phyloP scores from a whole-genome alignment of 1,140 invertebrate species.

The Asbolus verrucosus region DNA sequence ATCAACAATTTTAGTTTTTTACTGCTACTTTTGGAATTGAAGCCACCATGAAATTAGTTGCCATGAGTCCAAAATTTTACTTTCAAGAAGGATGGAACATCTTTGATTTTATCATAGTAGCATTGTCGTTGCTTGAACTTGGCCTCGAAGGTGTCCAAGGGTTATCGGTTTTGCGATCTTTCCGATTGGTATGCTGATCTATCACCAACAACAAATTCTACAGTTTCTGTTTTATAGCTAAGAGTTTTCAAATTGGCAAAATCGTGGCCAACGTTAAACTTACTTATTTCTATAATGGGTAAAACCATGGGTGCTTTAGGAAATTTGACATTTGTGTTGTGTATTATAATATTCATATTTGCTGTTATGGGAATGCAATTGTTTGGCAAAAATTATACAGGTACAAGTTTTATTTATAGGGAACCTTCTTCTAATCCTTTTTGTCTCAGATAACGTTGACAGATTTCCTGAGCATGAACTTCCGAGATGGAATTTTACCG shows the following conservation, averaged over 20 bases:
- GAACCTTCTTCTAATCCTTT: too few relatives aligned
- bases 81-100: conserved; percentile 99
- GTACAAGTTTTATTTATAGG: too few relatives aligned
- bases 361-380: conserved; percentile 99
- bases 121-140: conserved; percentile 93
- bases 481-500: conserved; percentile 96
- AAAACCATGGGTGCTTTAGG: conserved; percentile 97
- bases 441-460: conserved; percentile 83
- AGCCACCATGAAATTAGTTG: conserved; percentile 93
- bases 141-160: conserved; percentile 93
- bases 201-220: conserved; percentile 19
- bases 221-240: conserved; percentile 75
- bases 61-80: conserved; percentile 97
- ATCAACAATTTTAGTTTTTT: conserved; percentile 81
- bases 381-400: conserved; percentile 92
- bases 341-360: conserved; percentile 99
- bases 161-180: conserved; percentile 95
- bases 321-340: conserved; percentile 97
- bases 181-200: conserved; percentile 86
- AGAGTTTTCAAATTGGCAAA: conserved; percentile 99
- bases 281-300: conserved; percentile 98
- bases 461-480: conserved; percentile 81
- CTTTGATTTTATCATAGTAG: conserved; percentile 98
- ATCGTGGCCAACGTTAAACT: conserved; percentile 98
- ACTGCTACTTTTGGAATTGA: conserved; percentile 97